Evolutionary conservation across 2,797 vertebrate species (phyloP), one percentile per base, ranked within the genome.

Genomic region (Chaetodon trifasciatus): DNA sequence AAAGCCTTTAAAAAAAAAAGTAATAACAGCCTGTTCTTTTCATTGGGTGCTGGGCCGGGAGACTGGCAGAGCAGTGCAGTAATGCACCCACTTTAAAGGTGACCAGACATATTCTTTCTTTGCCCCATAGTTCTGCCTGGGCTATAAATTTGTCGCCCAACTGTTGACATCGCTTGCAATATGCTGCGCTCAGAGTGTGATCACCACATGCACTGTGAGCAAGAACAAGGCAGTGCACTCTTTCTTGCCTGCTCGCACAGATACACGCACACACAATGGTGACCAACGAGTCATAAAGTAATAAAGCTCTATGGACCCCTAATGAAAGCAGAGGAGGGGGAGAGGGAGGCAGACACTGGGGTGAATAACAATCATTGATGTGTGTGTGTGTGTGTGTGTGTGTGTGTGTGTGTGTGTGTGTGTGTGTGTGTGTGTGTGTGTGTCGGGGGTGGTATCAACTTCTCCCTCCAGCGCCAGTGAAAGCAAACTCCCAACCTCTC

Each of bases 111-210:
- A 67, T 86, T 89, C 90, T 87, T 83, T 88, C 85, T 89, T 62
- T 49, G 57, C 81, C 77, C 78, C 70, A 62, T 74, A 79, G 81
- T 89, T 89, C 80, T 79, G 79, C 80, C 46, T 0, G 61, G 72
- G 87, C 89, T 84, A 81, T 95, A 95, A 94, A 95, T 92, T 69
- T 95, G 95, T 95, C 83, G 40, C 75, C 89, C 91, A 92, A 92
- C 91, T 93, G 90, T 91, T 93, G 79, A 95, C 93, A 95, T 86
- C 83, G 84, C 90, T 76, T 88, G 89, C 94, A 95, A 94, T 95
- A 94, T 94, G 92, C 82, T 92, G 83, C 68, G 28, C 70, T 85
- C 67, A 66, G 83, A 76, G 77, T 90, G 88, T 83, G 90, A 89
- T 84, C 87, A 72, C 83, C 66, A 44, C 93, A 93, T 81, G 88